Conservation (phyloP, 2,888 invertebrate genomes). For the Autographa pulchrina region DNA sequence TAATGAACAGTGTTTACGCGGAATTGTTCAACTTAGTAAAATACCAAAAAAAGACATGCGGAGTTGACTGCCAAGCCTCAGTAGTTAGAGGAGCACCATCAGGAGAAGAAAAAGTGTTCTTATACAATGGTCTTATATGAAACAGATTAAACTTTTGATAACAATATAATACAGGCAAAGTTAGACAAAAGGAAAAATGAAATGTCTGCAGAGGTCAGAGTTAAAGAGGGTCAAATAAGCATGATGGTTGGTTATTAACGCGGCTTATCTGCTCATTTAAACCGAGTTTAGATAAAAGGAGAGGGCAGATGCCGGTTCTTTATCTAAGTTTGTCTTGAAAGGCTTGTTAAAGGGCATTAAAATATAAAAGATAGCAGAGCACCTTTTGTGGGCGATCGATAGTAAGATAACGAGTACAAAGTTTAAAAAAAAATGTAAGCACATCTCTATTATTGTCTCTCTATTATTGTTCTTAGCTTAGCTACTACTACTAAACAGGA, state of each 20-base stretch:
- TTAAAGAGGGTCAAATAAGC: conserved; percentile 1
- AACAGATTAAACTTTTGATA: neutral
- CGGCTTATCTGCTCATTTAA: neutral
- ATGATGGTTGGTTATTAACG: neutral
- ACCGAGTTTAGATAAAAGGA: neutral
- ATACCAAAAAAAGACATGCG: neutral
- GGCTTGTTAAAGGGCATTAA: neutral
- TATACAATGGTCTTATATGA: neutral
- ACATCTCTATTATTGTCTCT: neutral
- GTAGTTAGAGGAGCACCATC: neutral
- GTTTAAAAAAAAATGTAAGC: neutral
- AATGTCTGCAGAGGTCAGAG: neutral
- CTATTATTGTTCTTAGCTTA: neutral
- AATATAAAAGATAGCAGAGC: neutral
- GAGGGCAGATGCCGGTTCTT: neutral
- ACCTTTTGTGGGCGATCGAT: neutral
- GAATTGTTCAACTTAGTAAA: neutral
- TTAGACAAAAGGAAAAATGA: neutral
- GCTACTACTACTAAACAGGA: neutral
- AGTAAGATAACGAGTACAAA: neutral
- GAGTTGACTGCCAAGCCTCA: neutral
- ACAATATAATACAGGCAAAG: neutral
- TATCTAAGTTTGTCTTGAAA: neutral
- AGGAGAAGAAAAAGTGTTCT: neutral
- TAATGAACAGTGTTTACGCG: too few species aligned